Base-by-base conservation (phyloP, 2,113 vertebrate genomes). In the Neogobius melanostomus region DNA sequence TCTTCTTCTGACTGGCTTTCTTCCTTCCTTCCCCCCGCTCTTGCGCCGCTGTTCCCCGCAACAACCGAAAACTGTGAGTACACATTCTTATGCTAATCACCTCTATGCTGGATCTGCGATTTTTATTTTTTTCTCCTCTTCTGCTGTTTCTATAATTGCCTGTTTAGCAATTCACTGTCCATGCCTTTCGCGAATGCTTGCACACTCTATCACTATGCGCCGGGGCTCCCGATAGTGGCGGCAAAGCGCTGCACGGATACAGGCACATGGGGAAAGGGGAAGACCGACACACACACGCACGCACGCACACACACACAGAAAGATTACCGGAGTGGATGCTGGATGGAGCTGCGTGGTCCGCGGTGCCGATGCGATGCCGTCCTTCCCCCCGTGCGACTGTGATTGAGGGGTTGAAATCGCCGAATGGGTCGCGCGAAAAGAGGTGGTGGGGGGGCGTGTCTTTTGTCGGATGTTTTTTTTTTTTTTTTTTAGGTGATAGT, bases 391-490 rank as follows among this genome's bases (percentile, higher is more conserved):
- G 72, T 50, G 52, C 71, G 82, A 84, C 42, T 85, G 28, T 36
- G 79, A 85, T 81, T 82, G 56, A 71, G 79, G 28, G 85, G 86
- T 60, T 60, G 36, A 44, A 60, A 60, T 80, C 73, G 85, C 76
- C 48, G 76, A 59, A 71, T 70, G 79, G 85, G 79, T 80, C 69
- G 21, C 74, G 83, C 76, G 65, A 42, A 78, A 36, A 36, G 79
- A 84, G 79, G 21, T 72, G 83, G 75, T 28, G 65, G 28, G 76
- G 85, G 85, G 85, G 88, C 80, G 86, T 82, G 88, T 81, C 81
- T 81, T 49, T 53, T 82, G 75, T 64, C 2, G 42, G 28, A 42
- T 47, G 7, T 47, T 47, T 47, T 11, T 47, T 11, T 47, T 47
- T 47, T 51, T 51, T 75, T 71, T 66, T 79, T 78, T 76, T 81